Base-by-base conservation (phyloP, 2,113 vertebrate genomes). In the Aix galericulata region DNA sequence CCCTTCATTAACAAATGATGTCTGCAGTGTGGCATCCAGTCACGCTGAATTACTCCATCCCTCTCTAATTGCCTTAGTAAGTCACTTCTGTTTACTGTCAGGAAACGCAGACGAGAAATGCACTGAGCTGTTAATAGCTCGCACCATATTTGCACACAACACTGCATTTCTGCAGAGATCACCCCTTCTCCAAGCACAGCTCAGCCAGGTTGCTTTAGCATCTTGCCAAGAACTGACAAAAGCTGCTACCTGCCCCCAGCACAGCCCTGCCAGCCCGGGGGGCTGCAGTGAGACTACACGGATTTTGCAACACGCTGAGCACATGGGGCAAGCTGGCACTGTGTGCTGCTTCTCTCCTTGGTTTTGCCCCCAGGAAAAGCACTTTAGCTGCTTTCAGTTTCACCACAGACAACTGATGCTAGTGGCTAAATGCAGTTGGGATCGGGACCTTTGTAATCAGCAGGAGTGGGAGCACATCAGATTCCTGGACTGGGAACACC, bases 41-140 rank as follows among this genome's bases (percentile, higher is more conserved):
- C 93, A 92, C 20, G 4, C 2, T 34, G 22, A 76, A 53, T 91
- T 94, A 93, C 66, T 86, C 56, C 86, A 68, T 86, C 86, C 73
- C 69, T 34, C 90, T 76, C 76, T 84, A 91, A 93, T 32, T 89
- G 53, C 29, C 71, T 84, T 90, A 84, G 1, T 68, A 81, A 96
- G 80, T 92, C 93, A 72, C 73, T 82, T 73, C 66, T 82, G 58
- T 75, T 96, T 79, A 86, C 82, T 26, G 58, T 75, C 94, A 95
- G 55, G 63, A 91, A 85, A 91, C 36, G 71, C 76, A 88, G 92
- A 94, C 82, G 82, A 91, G 93, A 53, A 80, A 74, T 6, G n/a
- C 34, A 23, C 68, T 73, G 82, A 34, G 76, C 22, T 13, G 11
- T 16, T 29, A 68, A 69, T 6, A 58, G 68, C 53, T 36, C 1